A percentile compares a stretch with the other conserved stretches of the same genome.
phyloP scores from a whole-genome alignment of 2,888 invertebrate species.

The Acheta domesticus region DNA sequence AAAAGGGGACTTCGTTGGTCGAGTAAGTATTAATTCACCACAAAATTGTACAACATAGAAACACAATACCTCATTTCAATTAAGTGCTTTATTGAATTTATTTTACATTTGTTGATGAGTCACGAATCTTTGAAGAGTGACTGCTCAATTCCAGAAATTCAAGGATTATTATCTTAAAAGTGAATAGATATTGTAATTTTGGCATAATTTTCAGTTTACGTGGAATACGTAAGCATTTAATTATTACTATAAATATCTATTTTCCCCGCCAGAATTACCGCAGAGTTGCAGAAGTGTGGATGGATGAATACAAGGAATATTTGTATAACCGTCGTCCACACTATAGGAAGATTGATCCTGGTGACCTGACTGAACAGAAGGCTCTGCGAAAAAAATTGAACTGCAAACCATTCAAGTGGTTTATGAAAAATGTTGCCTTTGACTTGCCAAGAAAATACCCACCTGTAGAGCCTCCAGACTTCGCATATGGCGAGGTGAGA shows the following conservation, averaged over 20 bases:
- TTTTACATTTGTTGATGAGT: slow-evolving; percentile 30
- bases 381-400: slow-evolving; percentile 69
- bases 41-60: too few species aligned
- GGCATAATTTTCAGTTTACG: too few species aligned
- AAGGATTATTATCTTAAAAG: too few species aligned
- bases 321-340: slow-evolving; percentile 77
- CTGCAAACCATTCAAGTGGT: slow-evolving; percentile 94
- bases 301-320: slow-evolving; percentile 93
- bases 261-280: slow-evolving; percentile 68
- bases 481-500: slow-evolving; percentile 72
- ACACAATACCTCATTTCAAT: neutral
- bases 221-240: too few species aligned
- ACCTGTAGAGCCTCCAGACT: slow-evolving; percentile 77
- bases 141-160: neutral
- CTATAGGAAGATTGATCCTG: slow-evolving; percentile 70
- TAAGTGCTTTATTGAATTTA: slow-evolving; percentile 39
- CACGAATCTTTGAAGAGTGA: neutral
- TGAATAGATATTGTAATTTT: too few species aligned
- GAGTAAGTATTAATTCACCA: slow-evolving; percentile 47
- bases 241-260: too few species aligned
- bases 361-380: slow-evolving; percentile 74
- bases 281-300: slow-evolving; percentile 95
- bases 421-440: slow-evolving; percentile 87
- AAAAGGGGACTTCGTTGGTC: slow-evolving; percentile 82
- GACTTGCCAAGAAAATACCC: slow-evolving; percentile 86